A percentile compares a stretch with the other conserved stretches of the same genome.
Conservation (phyloP, 2,888 invertebrate species). For the Andrena chrysosceles region DNA sequence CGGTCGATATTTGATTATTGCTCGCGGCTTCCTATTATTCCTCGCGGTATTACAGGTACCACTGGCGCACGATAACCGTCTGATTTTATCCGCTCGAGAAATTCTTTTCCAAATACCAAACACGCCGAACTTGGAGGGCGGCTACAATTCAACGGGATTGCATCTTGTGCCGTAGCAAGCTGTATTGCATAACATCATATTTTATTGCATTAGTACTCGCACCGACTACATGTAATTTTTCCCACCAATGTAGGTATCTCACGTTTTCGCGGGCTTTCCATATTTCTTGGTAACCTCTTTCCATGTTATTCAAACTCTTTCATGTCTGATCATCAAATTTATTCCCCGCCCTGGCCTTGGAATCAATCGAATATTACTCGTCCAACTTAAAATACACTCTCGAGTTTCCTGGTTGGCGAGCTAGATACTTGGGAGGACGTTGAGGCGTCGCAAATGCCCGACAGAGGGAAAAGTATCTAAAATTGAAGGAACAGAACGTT, state of each 20-base stretch:
- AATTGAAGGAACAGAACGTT: not conserved
- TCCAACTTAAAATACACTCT: not conserved
- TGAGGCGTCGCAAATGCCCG: not conserved
- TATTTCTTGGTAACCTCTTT: not conserved
- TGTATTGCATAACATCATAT: not conserved
- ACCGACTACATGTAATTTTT: not conserved
- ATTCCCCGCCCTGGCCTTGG: not conserved
- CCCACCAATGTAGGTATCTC: slow-evolving; percentile 4
- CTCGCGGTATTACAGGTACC: too few relatives aligned
- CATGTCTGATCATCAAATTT: not conserved
- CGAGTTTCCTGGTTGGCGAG: too few relatives aligned
- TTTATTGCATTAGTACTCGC: not conserved
- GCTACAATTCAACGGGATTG: slow-evolving; percentile 5
- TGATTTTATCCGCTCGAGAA: not conserved
- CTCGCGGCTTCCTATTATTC: too few relatives aligned
- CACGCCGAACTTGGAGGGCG: not conserved
- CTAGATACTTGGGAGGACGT: not conserved
- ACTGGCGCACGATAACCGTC: too few relatives aligned
- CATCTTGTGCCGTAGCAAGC: not conserved
- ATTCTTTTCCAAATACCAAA: slow-evolving; percentile 16
- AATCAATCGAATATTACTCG: not conserved
- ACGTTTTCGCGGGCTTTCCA: not conserved
- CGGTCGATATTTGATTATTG: not conserved
- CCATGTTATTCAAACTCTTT: not conserved
- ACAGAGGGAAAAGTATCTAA: not conserved